Evolutionary conservation across 2,797 vertebrate species (phyloP).

Genomic region (Gambusia yucatana): DNA sequence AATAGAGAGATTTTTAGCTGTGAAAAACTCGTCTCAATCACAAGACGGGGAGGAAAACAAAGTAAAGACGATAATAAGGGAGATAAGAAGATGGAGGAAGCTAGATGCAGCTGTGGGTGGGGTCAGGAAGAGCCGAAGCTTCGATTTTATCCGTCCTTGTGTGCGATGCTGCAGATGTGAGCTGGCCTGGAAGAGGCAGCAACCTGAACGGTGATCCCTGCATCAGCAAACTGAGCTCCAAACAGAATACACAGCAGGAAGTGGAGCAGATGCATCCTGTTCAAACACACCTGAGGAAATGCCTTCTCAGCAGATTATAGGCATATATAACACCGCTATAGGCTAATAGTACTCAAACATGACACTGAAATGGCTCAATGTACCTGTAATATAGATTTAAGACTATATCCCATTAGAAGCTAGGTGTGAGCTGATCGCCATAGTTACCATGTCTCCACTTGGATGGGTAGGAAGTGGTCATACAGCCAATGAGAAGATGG

Average conservation of each 20-base stretch:
- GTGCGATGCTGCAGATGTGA: slow-evolving; percentile 32
- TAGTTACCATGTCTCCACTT: slow-evolving; percentile 58
- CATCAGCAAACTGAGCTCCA: slow-evolving; percentile 44
- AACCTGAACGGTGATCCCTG: slow-evolving; percentile 28
- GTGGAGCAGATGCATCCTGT: slow-evolving; percentile 7
- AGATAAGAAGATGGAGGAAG: slow-evolving; percentile 10
- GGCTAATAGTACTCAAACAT: not conserved
- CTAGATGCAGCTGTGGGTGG: slow-evolving; percentile 11
- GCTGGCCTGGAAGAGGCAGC: slow-evolving; percentile 32
- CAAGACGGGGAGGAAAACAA: slow-evolving; percentile 4
- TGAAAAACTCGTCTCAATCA: not conserved
- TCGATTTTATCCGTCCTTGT: slow-evolving; percentile 15
- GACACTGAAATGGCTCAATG: not conserved
- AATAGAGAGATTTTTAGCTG: not conserved
- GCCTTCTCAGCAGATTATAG: slow-evolving; percentile 48
- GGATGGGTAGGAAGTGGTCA: slow-evolving; percentile 62
- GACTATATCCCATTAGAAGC: slow-evolving; percentile 28
- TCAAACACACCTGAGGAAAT: slow-evolving; percentile 22
- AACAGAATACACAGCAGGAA: slow-evolving; percentile 35
- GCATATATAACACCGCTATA: slow-evolving; percentile 25
- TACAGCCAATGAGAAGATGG: slow-evolving; percentile 57
- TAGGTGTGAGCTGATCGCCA: slow-evolving; percentile 48
- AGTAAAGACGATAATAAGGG: slow-evolving; percentile 1
- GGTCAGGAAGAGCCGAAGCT: slow-evolving; percentile 18
- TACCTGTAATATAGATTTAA: slow-evolving; percentile 11